Conservation (phyloP, 2,113 vertebrate species). For the Chrysemys picta region DNA sequence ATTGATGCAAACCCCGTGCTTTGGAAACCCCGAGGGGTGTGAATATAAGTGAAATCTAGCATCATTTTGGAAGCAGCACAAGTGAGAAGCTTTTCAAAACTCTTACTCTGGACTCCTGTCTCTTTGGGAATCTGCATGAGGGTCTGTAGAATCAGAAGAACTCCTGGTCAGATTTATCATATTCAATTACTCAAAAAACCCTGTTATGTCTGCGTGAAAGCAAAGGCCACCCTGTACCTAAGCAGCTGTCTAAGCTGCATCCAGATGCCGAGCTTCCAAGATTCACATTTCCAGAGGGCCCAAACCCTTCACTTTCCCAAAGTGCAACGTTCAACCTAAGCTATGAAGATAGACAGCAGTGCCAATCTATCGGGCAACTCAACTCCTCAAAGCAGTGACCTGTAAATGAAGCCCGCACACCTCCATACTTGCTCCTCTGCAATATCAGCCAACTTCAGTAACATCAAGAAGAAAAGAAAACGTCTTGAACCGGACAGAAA, state of each 20-base stretch:
- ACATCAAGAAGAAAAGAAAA: background rate
- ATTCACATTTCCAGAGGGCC: background rate
- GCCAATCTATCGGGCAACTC: background rate
- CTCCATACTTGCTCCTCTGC: background rate
- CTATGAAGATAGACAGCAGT: background rate
- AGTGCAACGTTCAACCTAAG: background rate
- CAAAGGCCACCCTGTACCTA: rapidly evolving
- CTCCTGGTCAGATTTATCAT: rapidly evolving
- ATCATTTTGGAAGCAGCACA: background rate
- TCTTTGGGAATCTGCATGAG: rapidly evolving
- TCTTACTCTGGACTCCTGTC: background rate
- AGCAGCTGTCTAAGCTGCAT: background rate
- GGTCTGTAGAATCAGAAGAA: rapidly evolving
- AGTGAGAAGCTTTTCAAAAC: background rate
- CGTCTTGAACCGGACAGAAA: background rate
- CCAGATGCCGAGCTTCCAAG: rapidly evolving
- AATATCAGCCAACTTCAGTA: background rate
- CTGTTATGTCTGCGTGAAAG: rapidly evolving
- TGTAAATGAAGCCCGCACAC: background rate
- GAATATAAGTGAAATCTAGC: background rate
- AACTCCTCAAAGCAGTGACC: slow-evolving; percentile 14
- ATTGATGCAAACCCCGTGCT: slow-evolving; percentile 2
- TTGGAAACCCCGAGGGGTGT: slow-evolving; percentile 28
- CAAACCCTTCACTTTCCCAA: background rate
- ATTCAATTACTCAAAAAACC: rapidly evolving